Conservation (phyloP, 2,888 invertebrate species). For the Psococerastis gibbosa region DNA sequence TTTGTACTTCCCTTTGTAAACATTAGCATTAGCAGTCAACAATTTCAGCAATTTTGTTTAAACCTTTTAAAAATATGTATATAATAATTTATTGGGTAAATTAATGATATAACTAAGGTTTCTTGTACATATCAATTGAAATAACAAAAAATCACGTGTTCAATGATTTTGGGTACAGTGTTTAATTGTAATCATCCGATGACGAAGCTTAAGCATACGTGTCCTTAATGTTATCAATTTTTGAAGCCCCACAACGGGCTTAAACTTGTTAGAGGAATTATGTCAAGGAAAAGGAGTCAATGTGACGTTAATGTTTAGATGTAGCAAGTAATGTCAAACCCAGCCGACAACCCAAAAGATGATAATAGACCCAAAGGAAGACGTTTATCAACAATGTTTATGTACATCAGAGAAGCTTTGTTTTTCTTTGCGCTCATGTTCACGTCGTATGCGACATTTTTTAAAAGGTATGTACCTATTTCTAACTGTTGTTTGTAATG, state of each 20-base stretch:
- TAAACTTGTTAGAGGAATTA: too few species aligned
- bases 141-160: too few species aligned
- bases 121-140: too few species aligned
- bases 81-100: too few species aligned
- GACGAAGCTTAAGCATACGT: neutral
- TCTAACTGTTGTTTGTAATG: conserved; percentile 1
- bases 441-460: conserved; percentile 48
- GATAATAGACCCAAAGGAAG: neutral
- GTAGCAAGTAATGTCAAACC: neutral
- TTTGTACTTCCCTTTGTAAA: too few species aligned
- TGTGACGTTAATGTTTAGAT: neutral
- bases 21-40: too few species aligned
- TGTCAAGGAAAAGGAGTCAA: too few species aligned
- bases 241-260: neutral
- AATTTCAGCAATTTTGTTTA: too few species aligned
- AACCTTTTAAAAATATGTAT: too few species aligned
- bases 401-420: conserved; percentile 42
- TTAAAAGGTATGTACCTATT: conserved; percentile 42
- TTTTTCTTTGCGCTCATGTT: conserved; percentile 42
- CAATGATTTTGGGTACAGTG: too few species aligned
- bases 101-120: too few species aligned
- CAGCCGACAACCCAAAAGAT: neutral
- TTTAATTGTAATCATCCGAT: too few species aligned
- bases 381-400: conserved; percentile 27
- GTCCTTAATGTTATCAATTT: neutral